Conservation (phyloP, 2,797 vertebrate species). For the Cynopterus sphinx region DNA sequence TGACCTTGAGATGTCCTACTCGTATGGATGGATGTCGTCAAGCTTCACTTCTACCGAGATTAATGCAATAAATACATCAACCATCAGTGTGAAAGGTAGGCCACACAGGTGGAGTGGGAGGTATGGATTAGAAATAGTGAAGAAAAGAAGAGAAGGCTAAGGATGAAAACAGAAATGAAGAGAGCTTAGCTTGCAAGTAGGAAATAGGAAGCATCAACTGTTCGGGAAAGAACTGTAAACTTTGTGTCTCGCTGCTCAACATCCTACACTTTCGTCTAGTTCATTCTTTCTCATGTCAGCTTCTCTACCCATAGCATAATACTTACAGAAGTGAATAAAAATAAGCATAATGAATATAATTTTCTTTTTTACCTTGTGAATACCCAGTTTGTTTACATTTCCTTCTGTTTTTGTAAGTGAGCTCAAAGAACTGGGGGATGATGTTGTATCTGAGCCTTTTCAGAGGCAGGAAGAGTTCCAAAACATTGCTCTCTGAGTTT, state of each 20-base stretch:
- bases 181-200: background rate
- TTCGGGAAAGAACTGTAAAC: background rate
- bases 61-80: background rate
- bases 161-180: background rate
- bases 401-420: background rate
- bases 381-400: background rate
- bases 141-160: background rate
- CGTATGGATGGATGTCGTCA: background rate
- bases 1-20: background rate
- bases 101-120: no score
- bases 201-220: background rate
- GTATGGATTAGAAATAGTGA: rapidly evolving
- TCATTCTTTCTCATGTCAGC: slow-evolving; percentile 57
- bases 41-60: background rate
- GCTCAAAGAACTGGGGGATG: slow-evolving; percentile 35
- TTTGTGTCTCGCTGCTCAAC: background rate
- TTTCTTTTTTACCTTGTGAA: background rate
- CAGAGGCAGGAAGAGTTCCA: background rate
- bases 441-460: slow-evolving; percentile 29
- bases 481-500: background rate
- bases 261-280: background rate
- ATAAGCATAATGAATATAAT: background rate
- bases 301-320: slow-evolving; percentile 37
- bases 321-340: slow-evolving; percentile 58
- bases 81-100: rapidly evolving